Conservation (phyloP, 2,888 invertebrate genomes). For the Eupithecia abbreviata region DNA sequence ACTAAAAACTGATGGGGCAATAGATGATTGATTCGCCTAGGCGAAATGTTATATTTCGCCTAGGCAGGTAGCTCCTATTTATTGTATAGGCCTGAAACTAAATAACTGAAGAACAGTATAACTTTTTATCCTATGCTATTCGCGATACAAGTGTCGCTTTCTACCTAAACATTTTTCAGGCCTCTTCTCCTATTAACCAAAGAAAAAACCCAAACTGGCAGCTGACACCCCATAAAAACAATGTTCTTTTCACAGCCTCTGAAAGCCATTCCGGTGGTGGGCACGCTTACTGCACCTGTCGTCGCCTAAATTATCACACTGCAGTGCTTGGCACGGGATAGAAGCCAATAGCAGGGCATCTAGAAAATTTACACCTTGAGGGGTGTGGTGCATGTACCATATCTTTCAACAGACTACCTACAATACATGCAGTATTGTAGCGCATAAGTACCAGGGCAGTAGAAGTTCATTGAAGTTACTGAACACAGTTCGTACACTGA, state of each 20-base stretch:
- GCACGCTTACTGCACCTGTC: constrained; percentile 56
- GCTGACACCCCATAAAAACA: background rate
- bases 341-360: constrained; percentile 56
- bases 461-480: background rate
- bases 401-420: background rate
- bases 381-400: background rate
- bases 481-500: background rate
- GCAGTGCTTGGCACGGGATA: constrained; percentile 57
- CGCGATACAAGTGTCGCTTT: background rate
- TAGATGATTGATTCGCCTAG: no score
- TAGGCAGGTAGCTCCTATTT: no score
- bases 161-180: background rate
- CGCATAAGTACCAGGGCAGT: background rate
- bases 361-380: constrained; percentile 8
- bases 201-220: background rate
- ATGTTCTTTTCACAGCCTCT: constrained; percentile 18
- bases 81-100: no score
- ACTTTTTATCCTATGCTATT: background rate
- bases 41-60: no score
- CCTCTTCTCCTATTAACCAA: background rate
- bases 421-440: no score
- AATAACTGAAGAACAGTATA: no score
- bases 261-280: constrained; percentile 23
- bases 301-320: constrained; percentile 62
- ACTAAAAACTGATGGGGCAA: no score